These are phyloP conservation scores for Drosophila obscura DNA, from an alignment of 1,140 invertebrate genomes.

Conservation along the genomic window DNA sequence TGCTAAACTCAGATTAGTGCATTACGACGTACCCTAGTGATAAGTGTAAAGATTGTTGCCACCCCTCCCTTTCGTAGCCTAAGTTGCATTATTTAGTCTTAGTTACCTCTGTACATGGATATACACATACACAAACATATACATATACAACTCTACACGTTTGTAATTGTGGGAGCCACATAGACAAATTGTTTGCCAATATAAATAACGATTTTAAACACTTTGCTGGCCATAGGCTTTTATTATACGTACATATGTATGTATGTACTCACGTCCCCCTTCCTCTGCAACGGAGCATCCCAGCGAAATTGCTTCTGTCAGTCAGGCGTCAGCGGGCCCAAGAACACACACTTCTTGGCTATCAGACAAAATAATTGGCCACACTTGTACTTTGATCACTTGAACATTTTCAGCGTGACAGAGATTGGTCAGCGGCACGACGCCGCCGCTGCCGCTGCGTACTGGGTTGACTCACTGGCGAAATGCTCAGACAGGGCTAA, in stretches of 20 bases:
- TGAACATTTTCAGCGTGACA: slow-evolving; percentile 45
- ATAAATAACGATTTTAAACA: slow-evolving; percentile 58
- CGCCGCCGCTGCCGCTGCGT: not conserved
- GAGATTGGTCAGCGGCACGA: slow-evolving; percentile 17
- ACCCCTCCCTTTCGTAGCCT: slow-evolving; percentile 43
- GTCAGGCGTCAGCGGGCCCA: not conserved
- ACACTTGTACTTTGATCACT: slow-evolving; percentile 65
- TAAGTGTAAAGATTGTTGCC: slow-evolving; percentile 73
- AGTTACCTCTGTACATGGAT: slow-evolving; percentile 58
- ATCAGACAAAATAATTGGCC: slow-evolving; percentile 58
- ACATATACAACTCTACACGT: slow-evolving; percentile 55
- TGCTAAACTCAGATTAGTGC: slow-evolving; percentile 52
- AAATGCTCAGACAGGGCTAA: slow-evolving; percentile 14
- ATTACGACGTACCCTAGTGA: slow-evolving; percentile 49
- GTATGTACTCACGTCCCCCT: too few species aligned
- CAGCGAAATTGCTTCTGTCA: slow-evolving; percentile 1
- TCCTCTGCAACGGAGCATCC: too few species aligned
- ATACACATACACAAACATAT: slow-evolving; percentile 12
- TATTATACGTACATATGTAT: not conserved
- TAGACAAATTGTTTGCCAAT: slow-evolving; percentile 77
- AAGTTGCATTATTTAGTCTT: slow-evolving; percentile 63
- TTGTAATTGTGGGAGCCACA: slow-evolving; percentile 43
- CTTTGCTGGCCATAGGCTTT: not conserved
- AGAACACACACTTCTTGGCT: slow-evolving; percentile 27
- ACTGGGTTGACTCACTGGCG: slow-evolving; percentile 47